Evolutionary conservation across 1,140 invertebrate genomes (phyloP).

Genomic region (Halesus radiatus): DNA sequence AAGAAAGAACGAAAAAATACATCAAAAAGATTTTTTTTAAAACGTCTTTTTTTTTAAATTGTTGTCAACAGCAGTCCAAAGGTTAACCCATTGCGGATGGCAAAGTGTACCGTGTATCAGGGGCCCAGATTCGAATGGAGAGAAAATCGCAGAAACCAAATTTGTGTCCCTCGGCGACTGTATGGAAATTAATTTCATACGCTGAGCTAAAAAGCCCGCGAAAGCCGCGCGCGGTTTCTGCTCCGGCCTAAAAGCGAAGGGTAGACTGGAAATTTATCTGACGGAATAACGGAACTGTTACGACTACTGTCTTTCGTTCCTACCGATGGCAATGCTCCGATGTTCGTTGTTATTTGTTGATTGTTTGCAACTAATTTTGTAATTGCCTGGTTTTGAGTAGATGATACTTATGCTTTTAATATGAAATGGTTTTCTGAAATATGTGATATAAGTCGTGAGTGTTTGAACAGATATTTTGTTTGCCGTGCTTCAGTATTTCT

Average conservation of each 20-base stretch:
- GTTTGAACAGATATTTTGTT: too few relatives aligned
- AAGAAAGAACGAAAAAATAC: too few relatives aligned
- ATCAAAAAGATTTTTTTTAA: too few relatives aligned
- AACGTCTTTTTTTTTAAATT: too few relatives aligned
- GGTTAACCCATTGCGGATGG: constrained; percentile 24
- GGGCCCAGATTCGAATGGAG: constrained; percentile 29
- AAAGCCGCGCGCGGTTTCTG: constrained; percentile 19
- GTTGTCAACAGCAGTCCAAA: not conserved
- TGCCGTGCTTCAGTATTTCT: too few relatives aligned
- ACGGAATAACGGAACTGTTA: not conserved
- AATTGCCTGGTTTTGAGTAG: too few relatives aligned
- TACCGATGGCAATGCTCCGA: not conserved
- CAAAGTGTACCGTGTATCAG: not conserved
- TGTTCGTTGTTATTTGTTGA: too few relatives aligned
- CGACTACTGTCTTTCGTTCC: not conserved
- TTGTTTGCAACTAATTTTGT: too few relatives aligned
- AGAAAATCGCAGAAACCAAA: constrained; percentile 37
- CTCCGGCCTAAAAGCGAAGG: not conserved
- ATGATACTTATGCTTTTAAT: too few relatives aligned
- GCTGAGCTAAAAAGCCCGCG: constrained; percentile 32
- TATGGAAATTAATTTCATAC: constrained; percentile 39
- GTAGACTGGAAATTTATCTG: constrained; percentile 7
- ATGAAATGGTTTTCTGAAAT: too few relatives aligned
- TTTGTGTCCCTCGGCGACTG: constrained; percentile 31
- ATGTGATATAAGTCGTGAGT: too few relatives aligned